These are phyloP conservation scores for Danaus chrysippus DNA, from an alignment of 2,888 invertebrate species.

Conservation along the genomic window DNA sequence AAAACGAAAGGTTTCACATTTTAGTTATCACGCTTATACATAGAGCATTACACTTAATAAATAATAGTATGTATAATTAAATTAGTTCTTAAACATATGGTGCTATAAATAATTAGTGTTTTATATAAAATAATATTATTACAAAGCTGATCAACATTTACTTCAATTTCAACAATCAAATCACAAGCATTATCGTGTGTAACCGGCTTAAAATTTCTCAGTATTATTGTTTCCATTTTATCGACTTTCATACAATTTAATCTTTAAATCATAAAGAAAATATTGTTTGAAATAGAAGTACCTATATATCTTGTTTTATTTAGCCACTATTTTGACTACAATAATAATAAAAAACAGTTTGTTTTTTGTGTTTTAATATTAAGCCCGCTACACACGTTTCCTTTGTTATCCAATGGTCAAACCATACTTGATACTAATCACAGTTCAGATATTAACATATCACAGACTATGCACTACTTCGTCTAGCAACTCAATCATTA, in stretches of 20 bases:
- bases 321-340: constrained; percentile 1
- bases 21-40: not conserved
- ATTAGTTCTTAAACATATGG: not conserved
- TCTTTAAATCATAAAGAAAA: constrained; percentile 13
- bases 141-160: constrained; percentile 18
- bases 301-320: not conserved
- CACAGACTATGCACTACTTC: constrained; percentile 45
- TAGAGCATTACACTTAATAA: not conserved
- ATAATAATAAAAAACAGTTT: not conserved
- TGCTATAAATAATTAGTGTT: constrained; percentile 2
- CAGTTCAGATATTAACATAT: constrained; percentile 54
- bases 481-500: constrained; percentile 16
- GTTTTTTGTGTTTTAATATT: not conserved
- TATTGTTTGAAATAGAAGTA: constrained; percentile 3
- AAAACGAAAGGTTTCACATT: constrained; percentile 6
- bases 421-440: constrained; percentile 60
- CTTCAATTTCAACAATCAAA: constrained; percentile 24
- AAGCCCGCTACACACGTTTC: not conserved
- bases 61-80: not conserved
- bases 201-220: not conserved
- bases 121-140: constrained; percentile 15
- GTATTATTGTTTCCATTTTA: too few species aligned
- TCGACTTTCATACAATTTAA: not conserved
- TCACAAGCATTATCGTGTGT: constrained; percentile 21
- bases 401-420: constrained; percentile 45